Percentiles rank a stretch among this genome's conserved stretches.
Conservation (phyloP, 2,888 invertebrate species). For the Anticlea derivata region DNA sequence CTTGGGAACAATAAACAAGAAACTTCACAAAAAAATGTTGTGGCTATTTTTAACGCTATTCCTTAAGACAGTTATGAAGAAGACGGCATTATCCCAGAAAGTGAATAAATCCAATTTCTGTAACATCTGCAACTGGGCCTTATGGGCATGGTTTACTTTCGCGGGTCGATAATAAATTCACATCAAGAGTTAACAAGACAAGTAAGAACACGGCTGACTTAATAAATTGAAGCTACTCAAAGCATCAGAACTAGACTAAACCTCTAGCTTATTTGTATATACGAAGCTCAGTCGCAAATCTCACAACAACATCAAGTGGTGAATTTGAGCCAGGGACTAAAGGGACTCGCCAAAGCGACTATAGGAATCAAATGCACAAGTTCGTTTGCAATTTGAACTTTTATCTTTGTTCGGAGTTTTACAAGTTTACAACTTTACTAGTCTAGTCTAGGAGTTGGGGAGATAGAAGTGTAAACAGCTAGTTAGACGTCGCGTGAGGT, state of each 20-base stretch:
- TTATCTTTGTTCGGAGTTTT: constrained; percentile 33
- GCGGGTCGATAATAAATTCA: too few relatives aligned
- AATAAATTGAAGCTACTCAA: background rate
- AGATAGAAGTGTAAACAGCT: constrained; percentile 34
- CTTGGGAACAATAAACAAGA: constrained; percentile 1
- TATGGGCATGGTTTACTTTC: background rate
- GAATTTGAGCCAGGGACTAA: constrained; percentile 22
- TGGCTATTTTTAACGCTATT: background rate
- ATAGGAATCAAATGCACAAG: constrained; percentile 33
- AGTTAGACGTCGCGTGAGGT: constrained; percentile 32
- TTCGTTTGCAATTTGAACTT: constrained; percentile 38
- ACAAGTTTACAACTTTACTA: constrained; percentile 32
- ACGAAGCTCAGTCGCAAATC: constrained; percentile 3
- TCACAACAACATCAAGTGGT: constrained; percentile 1
- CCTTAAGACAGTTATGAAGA: background rate
- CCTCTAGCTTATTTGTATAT: background rate
- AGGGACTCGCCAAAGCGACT: constrained; percentile 21
- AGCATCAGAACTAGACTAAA: background rate
- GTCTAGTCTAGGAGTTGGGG: constrained; percentile 19
- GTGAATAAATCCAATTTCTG: background rate
- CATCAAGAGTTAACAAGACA: too few relatives aligned
- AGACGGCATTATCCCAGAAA: background rate
- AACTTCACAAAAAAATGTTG: background rate
- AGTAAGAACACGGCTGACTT: background rate
- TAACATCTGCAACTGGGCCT: background rate